Percentiles rank a stretch among this genome's conserved stretches.
These are phyloP conservation scores for Eumeta japonica DNA, from an alignment of 1,140 invertebrate species.

Conservation along the genomic window DNA sequence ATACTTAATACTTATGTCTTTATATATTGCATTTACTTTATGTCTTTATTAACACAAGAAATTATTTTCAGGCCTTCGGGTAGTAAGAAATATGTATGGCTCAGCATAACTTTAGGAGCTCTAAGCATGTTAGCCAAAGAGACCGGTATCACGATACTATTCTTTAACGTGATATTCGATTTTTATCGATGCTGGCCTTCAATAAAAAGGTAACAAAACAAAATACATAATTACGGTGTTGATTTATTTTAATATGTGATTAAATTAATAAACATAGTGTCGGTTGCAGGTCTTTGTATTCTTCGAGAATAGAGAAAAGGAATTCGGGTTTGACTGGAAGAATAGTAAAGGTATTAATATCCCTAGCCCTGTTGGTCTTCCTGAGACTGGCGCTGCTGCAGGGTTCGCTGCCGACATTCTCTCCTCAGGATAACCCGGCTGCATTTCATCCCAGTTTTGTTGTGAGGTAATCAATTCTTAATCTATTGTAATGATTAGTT, in stretches of 20 bases:
- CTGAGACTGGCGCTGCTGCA: constrained; percentile 72
- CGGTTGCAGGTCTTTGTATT: constrained; percentile 32
- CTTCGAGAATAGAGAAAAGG: constrained; percentile 41
- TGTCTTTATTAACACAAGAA: neutral
- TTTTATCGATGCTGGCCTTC: constrained; percentile 70
- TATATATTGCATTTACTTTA: no score
- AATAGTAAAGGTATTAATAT: constrained; percentile 60
- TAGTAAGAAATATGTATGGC: constrained; percentile 59
- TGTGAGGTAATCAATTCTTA: constrained; percentile 65
- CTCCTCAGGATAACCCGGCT: constrained; percentile 81
- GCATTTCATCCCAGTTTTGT: constrained; percentile 74
- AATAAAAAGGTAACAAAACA: constrained; percentile 67
- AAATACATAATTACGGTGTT: constrained; percentile 3
- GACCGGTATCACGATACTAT: constrained; percentile 82
- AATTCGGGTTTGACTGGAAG: constrained; percentile 43
- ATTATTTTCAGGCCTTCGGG: constrained; percentile 25
- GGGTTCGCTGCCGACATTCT: constrained; percentile 77
- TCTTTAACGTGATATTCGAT: constrained; percentile 72
- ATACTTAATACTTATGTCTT: no score
- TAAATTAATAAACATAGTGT: no score
- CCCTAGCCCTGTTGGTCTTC: constrained; percentile 65
- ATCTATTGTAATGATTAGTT: no score
- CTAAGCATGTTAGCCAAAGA: constrained; percentile 89
- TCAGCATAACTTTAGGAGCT: constrained; percentile 67
- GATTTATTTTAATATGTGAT: neutral